These are phyloP conservation scores for Drosophila fulvimacula DNA, from an alignment of 2,888 invertebrate species.

Conservation along the genomic window DNA sequence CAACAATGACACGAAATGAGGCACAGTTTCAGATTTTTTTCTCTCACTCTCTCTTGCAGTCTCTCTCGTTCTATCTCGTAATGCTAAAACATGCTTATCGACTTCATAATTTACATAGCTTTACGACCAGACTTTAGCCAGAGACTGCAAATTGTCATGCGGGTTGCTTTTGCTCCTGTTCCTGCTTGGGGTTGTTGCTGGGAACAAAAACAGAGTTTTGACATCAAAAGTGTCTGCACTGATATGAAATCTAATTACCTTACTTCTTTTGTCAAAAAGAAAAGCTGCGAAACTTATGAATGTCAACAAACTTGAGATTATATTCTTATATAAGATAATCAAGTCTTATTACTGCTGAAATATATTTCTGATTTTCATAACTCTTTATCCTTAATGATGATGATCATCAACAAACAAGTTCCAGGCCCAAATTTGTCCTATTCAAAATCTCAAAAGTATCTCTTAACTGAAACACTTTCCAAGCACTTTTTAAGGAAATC, in stretches of 20 bases:
- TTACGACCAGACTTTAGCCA: constrained; percentile 36
- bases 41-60: background rate
- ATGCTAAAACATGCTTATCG: constrained; percentile 63
- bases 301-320: constrained; percentile 25
- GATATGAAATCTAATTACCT: constrained; percentile 67
- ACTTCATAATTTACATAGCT: constrained; percentile 48
- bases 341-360: background rate
- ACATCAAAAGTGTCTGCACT: constrained; percentile 27
- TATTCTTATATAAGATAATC: background rate
- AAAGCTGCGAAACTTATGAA: constrained; percentile 33
- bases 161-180: constrained; percentile 32
- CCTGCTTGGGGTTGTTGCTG: constrained; percentile 54
- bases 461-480: background rate
- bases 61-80: constrained; percentile 18
- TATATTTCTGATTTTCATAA: no score
- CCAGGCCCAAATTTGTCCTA: background rate
- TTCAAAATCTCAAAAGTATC: background rate
- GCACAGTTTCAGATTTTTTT: constrained; percentile 40
- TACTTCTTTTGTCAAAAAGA: constrained; percentile 47
- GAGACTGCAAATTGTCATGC: constrained; percentile 53
- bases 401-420: no score
- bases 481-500: background rate
- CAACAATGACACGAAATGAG: constrained; percentile 37
- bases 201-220: constrained; percentile 36
- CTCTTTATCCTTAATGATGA: no score